Evolutionary conservation across 2,113 vertebrate genomes (phyloP).

Genomic region (Motacilla alba): DNA sequence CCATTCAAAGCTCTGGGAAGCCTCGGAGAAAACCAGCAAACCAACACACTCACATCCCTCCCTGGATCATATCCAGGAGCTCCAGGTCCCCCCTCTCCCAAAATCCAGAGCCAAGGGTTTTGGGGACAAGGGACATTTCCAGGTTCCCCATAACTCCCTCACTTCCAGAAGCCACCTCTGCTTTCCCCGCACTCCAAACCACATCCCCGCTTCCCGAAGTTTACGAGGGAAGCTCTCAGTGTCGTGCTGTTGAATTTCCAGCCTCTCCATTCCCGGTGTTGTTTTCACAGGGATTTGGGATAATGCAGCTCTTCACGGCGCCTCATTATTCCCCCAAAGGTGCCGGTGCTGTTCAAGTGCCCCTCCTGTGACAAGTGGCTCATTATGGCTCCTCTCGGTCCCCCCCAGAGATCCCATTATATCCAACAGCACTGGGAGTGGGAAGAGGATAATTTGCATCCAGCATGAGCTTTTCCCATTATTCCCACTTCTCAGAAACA

Average conservation of each 20-base stretch:
- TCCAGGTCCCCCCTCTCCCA: not conserved
- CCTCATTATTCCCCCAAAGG: constrained; percentile 5
- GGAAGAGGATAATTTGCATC: constrained; percentile 24
- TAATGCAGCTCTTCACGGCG: not conserved
- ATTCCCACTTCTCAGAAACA: not conserved
- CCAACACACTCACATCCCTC: not conserved
- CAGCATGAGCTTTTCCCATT: not conserved
- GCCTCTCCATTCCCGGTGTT: not conserved
- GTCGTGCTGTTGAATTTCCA: not conserved
- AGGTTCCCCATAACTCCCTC: rapidly evolving
- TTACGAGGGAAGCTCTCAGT: not conserved
- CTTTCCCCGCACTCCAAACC: not conserved
- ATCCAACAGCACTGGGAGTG: not conserved
- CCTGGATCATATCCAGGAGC: not conserved
- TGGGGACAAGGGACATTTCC: rapidly evolving
- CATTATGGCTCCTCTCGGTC: not conserved
- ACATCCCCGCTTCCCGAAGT: not conserved
- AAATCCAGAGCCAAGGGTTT: rapidly evolving
- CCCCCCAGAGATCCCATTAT: constrained; percentile 21
- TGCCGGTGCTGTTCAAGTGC: not conserved
- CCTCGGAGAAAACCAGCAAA: not conserved
- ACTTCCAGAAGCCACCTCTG: rapidly evolving
- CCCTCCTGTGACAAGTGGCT: not conserved
- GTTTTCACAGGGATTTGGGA: not conserved
- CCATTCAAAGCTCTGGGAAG: not conserved